Base-by-base conservation (phyloP, 2,113 vertebrate genomes). In the Puma concolor region DNA sequence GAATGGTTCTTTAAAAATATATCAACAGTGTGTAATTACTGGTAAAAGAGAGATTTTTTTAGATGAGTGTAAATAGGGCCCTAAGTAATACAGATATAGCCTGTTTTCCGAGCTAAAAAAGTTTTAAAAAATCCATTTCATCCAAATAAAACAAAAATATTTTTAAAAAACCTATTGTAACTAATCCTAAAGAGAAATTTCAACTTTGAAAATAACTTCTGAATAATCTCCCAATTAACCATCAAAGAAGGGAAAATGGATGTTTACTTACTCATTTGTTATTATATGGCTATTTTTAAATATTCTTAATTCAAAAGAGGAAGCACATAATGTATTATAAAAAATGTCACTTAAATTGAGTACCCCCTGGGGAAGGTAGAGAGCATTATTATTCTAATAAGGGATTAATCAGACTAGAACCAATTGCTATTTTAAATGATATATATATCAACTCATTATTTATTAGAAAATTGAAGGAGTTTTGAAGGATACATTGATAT, bases 251-350 rank as follows among this genome's bases (percentile, higher is more conserved):
- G 27, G 41, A 4, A 97, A 90, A 81, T 57, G 23, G 50, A 77
- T 87, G 52, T 91, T 95, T 94, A 86, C 31, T 83, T 93, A 21
- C 66, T 91, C 41, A 71, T 77, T 93, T 54, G 17, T 93, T 74
- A 66, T 94, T 81, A 69, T 66, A 44, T 63, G 27, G 21, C 5
- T 57, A 85, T 67, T 95, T 97, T 95, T 72, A 97, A 95, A 95
- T 38, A 88, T 67, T 91, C 11, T 57, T 91, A 82, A 95, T 96
- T 88, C 31, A 66, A 69, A 67, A 63, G n/a, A 50, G 14, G 64
- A 91, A 83, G 23, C 4, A 80, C 4, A 17, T 87, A 89, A 76
- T 60, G 3, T 60, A 25, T 38, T 52, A 72, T 15, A 94, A 96
- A 89, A 50, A 48, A 86, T 88, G 38, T 71, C 31, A 81, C 14